These are phyloP conservation scores for Holacanthella duospinosa DNA, from an alignment of 2,888 invertebrate genomes.

Conservation along the genomic window DNA sequence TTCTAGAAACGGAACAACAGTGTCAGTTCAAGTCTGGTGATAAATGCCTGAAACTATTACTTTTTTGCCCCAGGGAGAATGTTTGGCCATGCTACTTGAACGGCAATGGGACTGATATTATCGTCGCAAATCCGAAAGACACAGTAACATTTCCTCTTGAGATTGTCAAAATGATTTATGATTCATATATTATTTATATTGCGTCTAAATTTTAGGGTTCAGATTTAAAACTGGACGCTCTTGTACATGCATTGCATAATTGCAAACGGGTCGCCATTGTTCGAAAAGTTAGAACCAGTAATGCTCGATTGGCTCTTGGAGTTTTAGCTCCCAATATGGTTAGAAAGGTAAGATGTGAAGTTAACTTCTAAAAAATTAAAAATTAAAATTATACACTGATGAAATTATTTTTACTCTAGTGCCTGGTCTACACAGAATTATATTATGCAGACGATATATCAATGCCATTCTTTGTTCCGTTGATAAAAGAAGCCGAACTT, in stretches of 20 bases:
- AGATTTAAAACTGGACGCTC: conserved; percentile 22
- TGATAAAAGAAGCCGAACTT: conserved; percentile 19
- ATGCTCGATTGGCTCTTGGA: conserved; percentile 15
- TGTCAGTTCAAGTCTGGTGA: conserved; percentile 14
- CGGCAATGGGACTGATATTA: conserved; percentile 27
- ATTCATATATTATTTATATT: not conserved
- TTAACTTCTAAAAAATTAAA: not conserved
- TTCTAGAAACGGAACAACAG: not conserved
- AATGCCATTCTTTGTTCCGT: conserved; percentile 23
- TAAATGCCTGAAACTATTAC: conserved; percentile 29
- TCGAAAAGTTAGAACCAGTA: conserved; percentile 22
- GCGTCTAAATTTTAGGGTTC: conserved; percentile 22
- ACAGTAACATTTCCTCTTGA: conserved; percentile 20
- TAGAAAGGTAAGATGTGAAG: conserved; percentile 22
- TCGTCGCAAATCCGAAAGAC: conserved; percentile 20
- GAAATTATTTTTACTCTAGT: conserved; percentile 19
- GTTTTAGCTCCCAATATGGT: conserved; percentile 24
- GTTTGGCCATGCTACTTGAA: conserved; percentile 19
- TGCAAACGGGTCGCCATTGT: conserved; percentile 27
- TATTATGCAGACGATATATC: conserved; percentile 33
- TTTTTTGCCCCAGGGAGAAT: conserved; percentile 28
- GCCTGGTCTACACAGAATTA: conserved; percentile 24
- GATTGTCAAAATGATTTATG: not conserved
- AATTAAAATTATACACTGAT: not conserved
- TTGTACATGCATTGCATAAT: conserved; percentile 22